Percentiles rank a stretch among this genome's conserved stretches.
These are phyloP conservation scores for Myotis planiceps DNA, from an alignment of 2,797 vertebrate species.

Conservation along the genomic window DNA sequence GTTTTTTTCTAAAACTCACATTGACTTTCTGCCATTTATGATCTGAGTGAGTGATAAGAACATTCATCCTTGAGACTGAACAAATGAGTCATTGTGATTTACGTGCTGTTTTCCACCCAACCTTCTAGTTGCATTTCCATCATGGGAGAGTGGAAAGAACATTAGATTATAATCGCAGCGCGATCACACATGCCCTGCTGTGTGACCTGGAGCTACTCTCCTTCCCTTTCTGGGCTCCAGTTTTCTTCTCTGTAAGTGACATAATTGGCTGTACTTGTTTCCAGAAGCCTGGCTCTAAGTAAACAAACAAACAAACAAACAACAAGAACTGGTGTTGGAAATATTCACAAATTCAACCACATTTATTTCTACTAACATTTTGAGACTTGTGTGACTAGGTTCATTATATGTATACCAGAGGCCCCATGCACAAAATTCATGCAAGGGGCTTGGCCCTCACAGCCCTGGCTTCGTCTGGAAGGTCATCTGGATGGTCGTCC, in stretches of 20 bases:
- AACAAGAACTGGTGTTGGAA: background rate
- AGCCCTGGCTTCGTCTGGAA: too few species aligned
- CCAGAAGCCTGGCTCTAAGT: background rate
- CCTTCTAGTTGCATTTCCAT: background rate
- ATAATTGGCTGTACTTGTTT: background rate
- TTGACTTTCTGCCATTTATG: background rate
- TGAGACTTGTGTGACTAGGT: background rate
- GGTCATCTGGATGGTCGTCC: too few species aligned
- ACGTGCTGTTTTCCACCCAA: background rate
- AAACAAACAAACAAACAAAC: background rate
- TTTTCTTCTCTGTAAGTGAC: conserved; percentile 13
- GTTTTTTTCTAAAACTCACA: background rate
- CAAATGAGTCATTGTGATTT: background rate
- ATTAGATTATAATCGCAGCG: background rate
- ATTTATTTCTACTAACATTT: background rate
- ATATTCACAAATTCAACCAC: background rate
- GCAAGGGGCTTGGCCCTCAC: too few species aligned
- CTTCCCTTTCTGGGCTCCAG: background rate
- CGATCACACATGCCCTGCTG: background rate
- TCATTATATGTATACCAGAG: background rate
- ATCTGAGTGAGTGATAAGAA: background rate
- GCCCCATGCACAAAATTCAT: too few species aligned
- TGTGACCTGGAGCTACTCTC: background rate
- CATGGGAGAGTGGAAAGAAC: background rate
- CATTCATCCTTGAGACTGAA: background rate